Conservation (phyloP, 1,140 invertebrate genomes). For the Gonatopus flavifemur region DNA sequence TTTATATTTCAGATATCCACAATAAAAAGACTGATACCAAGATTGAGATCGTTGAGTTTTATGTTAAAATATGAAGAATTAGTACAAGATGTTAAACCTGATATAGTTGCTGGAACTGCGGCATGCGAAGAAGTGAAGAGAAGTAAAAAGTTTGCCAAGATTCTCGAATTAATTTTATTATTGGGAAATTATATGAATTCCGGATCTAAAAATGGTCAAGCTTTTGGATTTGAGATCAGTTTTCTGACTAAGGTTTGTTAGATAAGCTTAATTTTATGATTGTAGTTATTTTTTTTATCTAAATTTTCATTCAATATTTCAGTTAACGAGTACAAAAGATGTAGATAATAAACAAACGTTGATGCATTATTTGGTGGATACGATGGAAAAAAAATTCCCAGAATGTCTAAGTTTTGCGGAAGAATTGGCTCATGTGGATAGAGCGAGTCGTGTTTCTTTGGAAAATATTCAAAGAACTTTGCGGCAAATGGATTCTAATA, state of each 20-base stretch:
- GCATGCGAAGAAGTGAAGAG: conserved; percentile 93
- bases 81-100: conserved; percentile 89
- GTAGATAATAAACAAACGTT: conserved; percentile 90
- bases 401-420: conserved; percentile 82
- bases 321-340: conserved; percentile 93
- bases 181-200: conserved; percentile 96
- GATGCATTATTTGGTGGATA: conserved; percentile 89
- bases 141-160: conserved; percentile 86
- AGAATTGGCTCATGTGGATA: conserved; percentile 84
- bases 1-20: conserved; percentile 62
- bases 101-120: conserved; percentile 91
- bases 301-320: conserved; percentile 29
- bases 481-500: conserved; percentile 81
- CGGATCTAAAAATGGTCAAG: conserved; percentile 89
- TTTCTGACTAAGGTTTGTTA: conserved; percentile 84
- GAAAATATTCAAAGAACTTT: conserved; percentile 85
- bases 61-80: conserved; percentile 82
- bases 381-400: conserved; percentile 85
- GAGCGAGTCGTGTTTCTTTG: conserved; percentile 80
- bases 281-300: neutral
- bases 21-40: conserved; percentile 85
- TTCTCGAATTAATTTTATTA: conserved; percentile 87
- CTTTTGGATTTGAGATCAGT: conserved; percentile 95
- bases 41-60: conserved; percentile 89
- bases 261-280: neutral